Evolutionary conservation across 2,113 vertebrate species (phyloP), one percentile per base, ranked within the genome.

Genomic region (Verasper variegatus): DNA sequence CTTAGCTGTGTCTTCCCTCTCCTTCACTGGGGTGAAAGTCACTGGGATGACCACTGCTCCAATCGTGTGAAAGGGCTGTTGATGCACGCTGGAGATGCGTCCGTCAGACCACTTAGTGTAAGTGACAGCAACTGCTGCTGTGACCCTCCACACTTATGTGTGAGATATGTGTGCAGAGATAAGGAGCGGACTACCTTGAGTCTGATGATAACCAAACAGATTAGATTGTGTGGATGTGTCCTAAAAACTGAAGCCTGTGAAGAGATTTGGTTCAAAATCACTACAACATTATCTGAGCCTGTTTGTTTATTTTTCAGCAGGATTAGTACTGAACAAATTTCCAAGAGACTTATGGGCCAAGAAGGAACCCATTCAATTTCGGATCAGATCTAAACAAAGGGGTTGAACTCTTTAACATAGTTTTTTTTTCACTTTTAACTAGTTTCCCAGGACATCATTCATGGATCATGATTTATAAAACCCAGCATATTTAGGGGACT

Each of bases 21-120:
- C 59, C 23, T 67, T 42, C 51, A 27, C 67, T 40, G 58, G 21
- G 31, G 6, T 31, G 31, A 31, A 47, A 60, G 65, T 64, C 7
- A 52, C 54, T 64, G 71, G 64, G 55, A 72, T 72, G 52, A 27
- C 35, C 74, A 51, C 20, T 18, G 64, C 71, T 74, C 17, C 54
- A 24, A 37, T 61, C 31, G 9, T 23, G 56, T 72, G 59, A 75
- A 27, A 72, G 54, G 23, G 55, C 40, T 62, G 42, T 57, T 5
- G 78, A 68, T 63, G 0, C 69, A 17, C 0, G 6, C 26, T 75
- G 52, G 65, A 61, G 66, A 23, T 77, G 40, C 0, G 9, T 57
- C 74, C 0, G 5, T 73, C 62, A 13, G 47, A 31, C 64, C 83
- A 83, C 84, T 75, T 68, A 88, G 64, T 17, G 51, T 75, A 83